A percentile compares a stretch with the other conserved stretches of the same genome.
Evolutionary conservation across 2,888 invertebrate genomes (phyloP).

Genomic region (Capitulum mitella): DNA sequence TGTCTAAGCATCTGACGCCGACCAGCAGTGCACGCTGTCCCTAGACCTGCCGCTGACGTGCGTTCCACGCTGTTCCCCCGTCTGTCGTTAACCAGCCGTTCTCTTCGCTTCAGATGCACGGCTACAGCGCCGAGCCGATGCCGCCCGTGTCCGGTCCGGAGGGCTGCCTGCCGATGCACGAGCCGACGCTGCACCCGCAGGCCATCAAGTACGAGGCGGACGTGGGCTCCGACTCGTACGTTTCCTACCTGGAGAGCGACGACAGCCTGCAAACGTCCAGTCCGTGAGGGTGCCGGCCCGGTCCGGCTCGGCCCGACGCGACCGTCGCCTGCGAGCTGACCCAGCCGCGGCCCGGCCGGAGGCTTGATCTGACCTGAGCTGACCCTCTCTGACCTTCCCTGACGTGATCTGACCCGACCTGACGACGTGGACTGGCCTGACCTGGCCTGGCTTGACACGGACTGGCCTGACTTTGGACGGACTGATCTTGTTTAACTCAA

Average conservation of each 20-base stretch:
- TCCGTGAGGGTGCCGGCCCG: conserved; percentile 44
- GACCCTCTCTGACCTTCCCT: neutral
- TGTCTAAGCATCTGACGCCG: too few relatives aligned
- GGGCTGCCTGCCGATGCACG: neutral
- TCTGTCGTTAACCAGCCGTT: too few relatives aligned
- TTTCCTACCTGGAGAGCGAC: conserved; percentile 86
- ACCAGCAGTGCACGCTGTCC: too few relatives aligned
- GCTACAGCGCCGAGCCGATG: conserved; percentile 35
- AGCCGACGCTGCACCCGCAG: conserved; percentile 27
- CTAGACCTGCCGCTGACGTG: too few relatives aligned
- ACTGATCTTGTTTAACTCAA: too few relatives aligned
- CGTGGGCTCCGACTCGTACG: conserved; percentile 64
- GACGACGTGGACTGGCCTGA: neutral
- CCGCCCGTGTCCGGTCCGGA: conserved; percentile 26
- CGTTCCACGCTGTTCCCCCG: too few relatives aligned
- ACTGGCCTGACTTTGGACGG: too few relatives aligned
- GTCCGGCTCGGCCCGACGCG: neutral
- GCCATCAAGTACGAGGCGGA: conserved; percentile 32
- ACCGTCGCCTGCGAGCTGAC: neutral
- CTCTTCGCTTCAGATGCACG: conserved; percentile 34
- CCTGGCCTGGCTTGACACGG: too few relatives aligned
- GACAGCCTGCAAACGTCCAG: conserved; percentile 51
- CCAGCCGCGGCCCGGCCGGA: too few relatives aligned
- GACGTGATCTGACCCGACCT: neutral
- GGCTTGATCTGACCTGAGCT: too few relatives aligned